Conservation (phyloP, 2,888 invertebrate genomes). For the Caenorhabditis drosophilae region DNA sequence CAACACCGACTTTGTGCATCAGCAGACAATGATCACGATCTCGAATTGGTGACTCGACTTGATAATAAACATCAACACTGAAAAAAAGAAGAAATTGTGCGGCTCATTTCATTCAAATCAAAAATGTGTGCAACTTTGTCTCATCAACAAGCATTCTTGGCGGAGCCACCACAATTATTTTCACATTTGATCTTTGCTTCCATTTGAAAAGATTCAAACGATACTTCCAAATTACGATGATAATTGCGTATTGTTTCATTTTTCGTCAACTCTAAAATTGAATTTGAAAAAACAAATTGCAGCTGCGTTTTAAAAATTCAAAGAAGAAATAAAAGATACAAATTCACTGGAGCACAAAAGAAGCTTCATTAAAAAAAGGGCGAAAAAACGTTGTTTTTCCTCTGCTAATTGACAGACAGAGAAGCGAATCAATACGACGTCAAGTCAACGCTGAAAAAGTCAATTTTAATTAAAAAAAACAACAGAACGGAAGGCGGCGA, state of each 20-base stretch:
- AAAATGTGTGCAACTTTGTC: conserved; percentile 35
- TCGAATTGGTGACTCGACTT: conserved; percentile 60
- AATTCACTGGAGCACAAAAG: background rate
- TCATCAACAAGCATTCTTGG: conserved; percentile 56
- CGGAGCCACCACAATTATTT: conserved; percentile 55
- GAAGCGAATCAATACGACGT: no score
- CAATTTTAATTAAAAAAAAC: no score
- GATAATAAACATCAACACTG: conserved; percentile 60
- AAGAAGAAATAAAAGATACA: background rate
- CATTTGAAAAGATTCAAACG: conserved; percentile 46
- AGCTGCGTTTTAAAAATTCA: no score
- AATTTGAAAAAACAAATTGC: background rate
- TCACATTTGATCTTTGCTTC: conserved; percentile 25
- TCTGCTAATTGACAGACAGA: no score
- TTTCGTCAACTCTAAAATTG: background rate
- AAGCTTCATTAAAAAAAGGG: background rate
- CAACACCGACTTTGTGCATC: conserved; percentile 59
- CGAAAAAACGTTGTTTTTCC: no score
- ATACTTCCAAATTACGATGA: conserved; percentile 61
- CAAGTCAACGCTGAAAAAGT: no score
- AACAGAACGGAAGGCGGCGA: no score
- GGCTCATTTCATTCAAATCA: no score
- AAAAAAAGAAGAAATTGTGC: no score
- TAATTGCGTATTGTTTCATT: conserved; percentile 24
- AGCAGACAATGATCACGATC: conserved; percentile 57